phyloP scores from a whole-genome alignment of 1,140 invertebrate species.

The Tetramorium simillimum region DNA sequence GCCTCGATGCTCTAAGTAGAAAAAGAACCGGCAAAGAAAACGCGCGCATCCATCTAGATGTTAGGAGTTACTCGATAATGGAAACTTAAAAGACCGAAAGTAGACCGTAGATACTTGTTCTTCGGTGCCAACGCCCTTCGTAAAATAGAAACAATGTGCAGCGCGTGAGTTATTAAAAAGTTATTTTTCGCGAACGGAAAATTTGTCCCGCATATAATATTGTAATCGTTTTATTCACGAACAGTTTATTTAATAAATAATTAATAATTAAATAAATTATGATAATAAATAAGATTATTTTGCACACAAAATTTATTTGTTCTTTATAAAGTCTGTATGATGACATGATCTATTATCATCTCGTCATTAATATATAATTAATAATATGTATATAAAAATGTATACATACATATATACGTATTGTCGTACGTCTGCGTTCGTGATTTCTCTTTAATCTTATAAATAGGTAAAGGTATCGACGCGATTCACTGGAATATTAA shows the following conservation, averaged over 20 bases:
- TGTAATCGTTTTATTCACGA: not conserved
- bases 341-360: not conserved
- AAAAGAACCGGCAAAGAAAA: conserved; percentile 26
- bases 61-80: conserved; percentile 47
- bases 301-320: not conserved
- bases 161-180: not conserved
- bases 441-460: not conserved
- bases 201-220: not conserved
- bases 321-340: not conserved
- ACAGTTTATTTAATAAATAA: not conserved
- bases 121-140: not conserved
- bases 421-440: no score
- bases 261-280: not conserved
- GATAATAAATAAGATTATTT: not conserved
- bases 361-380: not conserved
- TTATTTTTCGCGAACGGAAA: not conserved
- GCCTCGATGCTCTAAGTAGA: not conserved
- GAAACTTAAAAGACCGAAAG: conserved; percentile 35
- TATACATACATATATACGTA: no score
- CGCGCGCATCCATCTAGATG: not conserved
- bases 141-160: not conserved
- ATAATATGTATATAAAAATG: not conserved
- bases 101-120: conserved; percentile 54
- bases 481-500: conserved; percentile 25
- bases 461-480: not conserved